A percentile compares a stretch with the other conserved stretches of the same genome.
phyloP scores from a whole-genome alignment of 2,888 invertebrate genomes.

The Stegophylla sp. region DNA sequence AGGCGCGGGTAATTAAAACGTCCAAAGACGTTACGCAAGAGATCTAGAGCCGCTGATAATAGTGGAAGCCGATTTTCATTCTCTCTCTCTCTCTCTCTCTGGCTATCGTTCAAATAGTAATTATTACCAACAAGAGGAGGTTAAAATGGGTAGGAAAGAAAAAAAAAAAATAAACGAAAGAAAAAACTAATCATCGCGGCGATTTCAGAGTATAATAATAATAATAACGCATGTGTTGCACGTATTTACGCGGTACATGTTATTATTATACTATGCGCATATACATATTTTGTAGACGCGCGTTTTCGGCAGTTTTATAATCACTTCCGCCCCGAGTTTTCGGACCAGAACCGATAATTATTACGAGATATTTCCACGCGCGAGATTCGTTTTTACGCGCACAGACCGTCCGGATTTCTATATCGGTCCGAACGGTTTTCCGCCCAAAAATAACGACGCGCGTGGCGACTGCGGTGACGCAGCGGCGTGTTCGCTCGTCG shows the following conservation, averaged over 20 bases:
- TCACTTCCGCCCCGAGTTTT: slow-evolving; percentile 46
- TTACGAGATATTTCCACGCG: neutral
- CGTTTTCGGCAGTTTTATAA: slow-evolving; percentile 20
- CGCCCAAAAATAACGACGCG: no score
- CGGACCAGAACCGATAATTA: slow-evolving; percentile 12
- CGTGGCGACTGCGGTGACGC: no score
- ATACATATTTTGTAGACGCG: neutral
- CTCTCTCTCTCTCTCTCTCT: no score
- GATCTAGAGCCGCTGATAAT: slow-evolving; percentile 37
- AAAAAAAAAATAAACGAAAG: neutral
- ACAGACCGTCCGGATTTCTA: neutral
- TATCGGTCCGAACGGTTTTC: neutral
- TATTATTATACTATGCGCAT: neutral
- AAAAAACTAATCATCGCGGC: slow-evolving; percentile 37
- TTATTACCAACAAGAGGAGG: slow-evolving; percentile 38
- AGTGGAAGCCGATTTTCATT: slow-evolving; percentile 1
- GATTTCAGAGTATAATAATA: slow-evolving; percentile 41
- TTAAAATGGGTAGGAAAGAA: no score
- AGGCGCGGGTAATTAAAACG: slow-evolving; percentile 48
- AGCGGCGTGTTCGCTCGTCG: no score
- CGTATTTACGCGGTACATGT: no score
- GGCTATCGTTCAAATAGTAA: slow-evolving; percentile 52
- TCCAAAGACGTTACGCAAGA: slow-evolving; percentile 50
- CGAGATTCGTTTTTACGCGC: slow-evolving; percentile 5
- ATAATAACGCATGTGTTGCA: neutral